Evolutionary conservation across 2,797 vertebrate species (phyloP).

Genomic region (Vespertilio murinus): DNA sequence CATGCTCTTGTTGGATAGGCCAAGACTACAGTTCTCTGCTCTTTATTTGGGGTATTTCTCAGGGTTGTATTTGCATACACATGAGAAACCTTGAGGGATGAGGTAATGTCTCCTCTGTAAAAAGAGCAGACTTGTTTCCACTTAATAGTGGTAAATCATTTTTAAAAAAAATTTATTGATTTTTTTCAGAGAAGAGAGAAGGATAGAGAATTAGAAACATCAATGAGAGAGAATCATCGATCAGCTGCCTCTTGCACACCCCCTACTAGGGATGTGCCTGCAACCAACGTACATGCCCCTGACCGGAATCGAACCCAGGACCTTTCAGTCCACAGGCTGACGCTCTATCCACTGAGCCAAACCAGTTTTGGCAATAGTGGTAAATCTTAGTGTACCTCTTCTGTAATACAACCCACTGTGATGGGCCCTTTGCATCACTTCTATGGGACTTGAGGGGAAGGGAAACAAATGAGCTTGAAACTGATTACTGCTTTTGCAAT

Average conservation of each 20-base stretch:
- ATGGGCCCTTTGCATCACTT: background rate
- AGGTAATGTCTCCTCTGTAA: background rate
- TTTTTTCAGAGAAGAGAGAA: no score
- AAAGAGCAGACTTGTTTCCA: background rate
- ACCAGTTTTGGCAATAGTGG: no score
- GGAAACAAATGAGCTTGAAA: background rate
- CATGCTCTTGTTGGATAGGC: background rate
- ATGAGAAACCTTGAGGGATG: background rate
- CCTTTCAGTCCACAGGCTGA: no score
- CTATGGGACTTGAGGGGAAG: background rate
- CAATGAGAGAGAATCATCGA: no score
- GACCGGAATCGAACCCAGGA: no score
- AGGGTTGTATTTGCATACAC: background rate
- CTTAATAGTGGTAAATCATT: background rate
- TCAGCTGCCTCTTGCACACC: no score
- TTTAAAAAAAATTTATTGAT: no score
- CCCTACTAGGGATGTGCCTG: no score
- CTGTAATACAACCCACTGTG: background rate
- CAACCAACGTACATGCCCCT: no score
- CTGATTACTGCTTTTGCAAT: background rate
- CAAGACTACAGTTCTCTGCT: background rate
- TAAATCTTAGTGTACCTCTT: background rate
- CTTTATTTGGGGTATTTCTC: background rate
- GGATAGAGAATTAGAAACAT: no score
- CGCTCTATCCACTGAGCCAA: no score